Conservation (phyloP, 2,797 vertebrate genomes). For the Chiroxiphia lanceolata region DNA sequence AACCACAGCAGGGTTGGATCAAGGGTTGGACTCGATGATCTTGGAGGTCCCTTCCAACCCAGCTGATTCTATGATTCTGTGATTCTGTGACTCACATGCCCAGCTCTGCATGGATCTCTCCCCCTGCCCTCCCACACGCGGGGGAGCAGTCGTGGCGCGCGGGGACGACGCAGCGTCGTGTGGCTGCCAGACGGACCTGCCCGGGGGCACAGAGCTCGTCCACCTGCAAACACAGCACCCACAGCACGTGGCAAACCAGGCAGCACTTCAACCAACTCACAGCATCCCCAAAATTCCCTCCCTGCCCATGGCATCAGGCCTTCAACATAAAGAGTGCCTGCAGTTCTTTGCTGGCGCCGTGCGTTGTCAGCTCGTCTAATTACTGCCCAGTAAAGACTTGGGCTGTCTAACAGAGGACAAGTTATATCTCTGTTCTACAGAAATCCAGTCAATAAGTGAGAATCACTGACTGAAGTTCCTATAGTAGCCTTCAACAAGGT, state of each 20-base stretch:
- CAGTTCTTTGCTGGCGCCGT: background rate
- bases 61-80: too few species aligned
- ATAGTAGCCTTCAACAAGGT: background rate
- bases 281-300: background rate
- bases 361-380: background rate
- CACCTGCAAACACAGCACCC: conserved; percentile 70
- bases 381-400: background rate
- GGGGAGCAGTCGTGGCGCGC: conserved; percentile 79
- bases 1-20: too few species aligned
- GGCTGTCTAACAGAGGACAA: background rate
- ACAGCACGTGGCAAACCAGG: background rate
- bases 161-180: conserved; percentile 80
- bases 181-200: conserved; percentile 84
- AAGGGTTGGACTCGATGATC: too few species aligned
- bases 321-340: background rate
- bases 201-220: conserved; percentile 80
- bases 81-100: conserved; percentile 83
- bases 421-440: background rate
- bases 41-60: too few species aligned
- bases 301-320: fast-evolving
- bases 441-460: background rate
- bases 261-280: background rate
- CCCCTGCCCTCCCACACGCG: conserved; percentile 80
- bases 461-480: too few species aligned
- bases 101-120: conserved; percentile 82